These are phyloP conservation scores for Echiichthys vipera DNA, from an alignment of 2,797 vertebrate genomes.

Conservation along the genomic window DNA sequence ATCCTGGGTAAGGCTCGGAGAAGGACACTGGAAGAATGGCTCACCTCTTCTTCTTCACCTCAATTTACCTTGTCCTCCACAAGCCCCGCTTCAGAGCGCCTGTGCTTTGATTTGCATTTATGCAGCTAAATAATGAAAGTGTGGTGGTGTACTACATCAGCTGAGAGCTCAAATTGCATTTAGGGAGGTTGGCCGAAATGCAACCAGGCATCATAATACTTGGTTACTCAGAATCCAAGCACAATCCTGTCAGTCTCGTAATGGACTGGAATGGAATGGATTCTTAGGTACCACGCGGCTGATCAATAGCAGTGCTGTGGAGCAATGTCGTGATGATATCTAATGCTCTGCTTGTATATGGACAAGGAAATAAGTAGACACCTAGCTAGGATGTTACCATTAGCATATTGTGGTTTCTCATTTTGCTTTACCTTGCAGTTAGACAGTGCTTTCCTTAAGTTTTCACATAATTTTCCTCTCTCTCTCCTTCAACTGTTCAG, in stretches of 20 bases:
- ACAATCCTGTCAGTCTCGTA: slow-evolving; percentile 40
- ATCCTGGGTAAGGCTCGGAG: slow-evolving; percentile 51
- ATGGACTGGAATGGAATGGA: slow-evolving; percentile 26
- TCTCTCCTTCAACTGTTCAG: too few species aligned
- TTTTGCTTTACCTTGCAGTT: too few species aligned
- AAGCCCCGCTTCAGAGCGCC: slow-evolving; percentile 44
- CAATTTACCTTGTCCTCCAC: slow-evolving; percentile 62
- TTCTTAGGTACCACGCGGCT: neutral
- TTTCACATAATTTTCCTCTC: too few species aligned
- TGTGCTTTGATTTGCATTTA: slow-evolving; percentile 72
- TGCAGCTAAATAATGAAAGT: slow-evolving; percentile 76
- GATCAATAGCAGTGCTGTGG: neutral
- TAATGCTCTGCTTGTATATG: neutral
- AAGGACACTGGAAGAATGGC: slow-evolving; percentile 66
- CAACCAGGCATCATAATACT: slow-evolving; percentile 40
- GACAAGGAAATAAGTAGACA: too few species aligned
- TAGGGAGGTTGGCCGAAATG: slow-evolving; percentile 39
- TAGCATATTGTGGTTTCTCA: too few species aligned
- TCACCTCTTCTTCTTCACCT: slow-evolving; percentile 66
- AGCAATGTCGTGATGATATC: slow-evolving; percentile 6
- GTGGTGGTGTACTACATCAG: slow-evolving; percentile 56
- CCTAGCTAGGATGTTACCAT: too few species aligned
- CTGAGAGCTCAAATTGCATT: slow-evolving; percentile 40
- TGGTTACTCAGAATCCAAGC: slow-evolving; percentile 30
- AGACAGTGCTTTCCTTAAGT: too few species aligned